phyloP scores from a whole-genome alignment of 2,797 vertebrate genomes.

The Neoniphon sammara region DNA sequence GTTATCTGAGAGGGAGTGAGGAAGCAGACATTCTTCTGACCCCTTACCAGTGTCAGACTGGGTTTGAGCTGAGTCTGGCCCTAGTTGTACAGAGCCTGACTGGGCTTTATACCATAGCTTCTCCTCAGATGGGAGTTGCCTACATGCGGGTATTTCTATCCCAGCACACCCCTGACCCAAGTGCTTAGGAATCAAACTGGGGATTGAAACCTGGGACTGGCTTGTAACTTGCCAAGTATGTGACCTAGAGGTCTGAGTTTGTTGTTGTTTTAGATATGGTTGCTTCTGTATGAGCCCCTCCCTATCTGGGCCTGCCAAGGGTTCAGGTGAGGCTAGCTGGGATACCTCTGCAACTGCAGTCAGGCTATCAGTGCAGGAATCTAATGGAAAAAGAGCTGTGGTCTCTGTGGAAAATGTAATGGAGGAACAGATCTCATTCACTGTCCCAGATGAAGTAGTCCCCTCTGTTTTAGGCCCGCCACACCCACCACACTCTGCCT shows the following conservation, averaged over 20 bases:
- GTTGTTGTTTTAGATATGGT: conserved; percentile 15
- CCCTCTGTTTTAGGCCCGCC: conserved; percentile 30
- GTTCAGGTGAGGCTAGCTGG: neutral
- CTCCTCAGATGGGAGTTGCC: conserved; percentile 22
- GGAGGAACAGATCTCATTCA: conserved; percentile 59
- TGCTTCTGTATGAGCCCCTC: conserved; percentile 18
- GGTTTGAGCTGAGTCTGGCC: conserved; percentile 19
- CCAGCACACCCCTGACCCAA: conserved; percentile 8
- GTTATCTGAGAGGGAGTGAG: conserved; percentile 24
- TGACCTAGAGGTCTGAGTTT: conserved; percentile 11
- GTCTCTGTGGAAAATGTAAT: conserved; percentile 56
- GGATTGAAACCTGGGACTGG: conserved; percentile 7
- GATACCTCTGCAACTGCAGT: conserved; percentile 18
- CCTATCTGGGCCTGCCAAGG: conserved; percentile 16
- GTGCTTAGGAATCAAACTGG: conserved; percentile 23
- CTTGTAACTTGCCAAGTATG: conserved; percentile 7
- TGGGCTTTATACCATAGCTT: neutral
- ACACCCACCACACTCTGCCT: conserved; percentile 31
- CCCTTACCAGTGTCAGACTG: conserved; percentile 28
- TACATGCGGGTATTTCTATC: conserved; percentile 8
- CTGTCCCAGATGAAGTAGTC: conserved; percentile 38
- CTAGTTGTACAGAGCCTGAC: conserved; percentile 5
- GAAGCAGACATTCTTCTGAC: conserved; percentile 29
- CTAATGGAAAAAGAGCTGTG: conserved; percentile 30
- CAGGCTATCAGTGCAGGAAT: conserved; percentile 12